Evolutionary conservation across 2,888 invertebrate species (phyloP).

Genomic region (Perdita meconis): DNA sequence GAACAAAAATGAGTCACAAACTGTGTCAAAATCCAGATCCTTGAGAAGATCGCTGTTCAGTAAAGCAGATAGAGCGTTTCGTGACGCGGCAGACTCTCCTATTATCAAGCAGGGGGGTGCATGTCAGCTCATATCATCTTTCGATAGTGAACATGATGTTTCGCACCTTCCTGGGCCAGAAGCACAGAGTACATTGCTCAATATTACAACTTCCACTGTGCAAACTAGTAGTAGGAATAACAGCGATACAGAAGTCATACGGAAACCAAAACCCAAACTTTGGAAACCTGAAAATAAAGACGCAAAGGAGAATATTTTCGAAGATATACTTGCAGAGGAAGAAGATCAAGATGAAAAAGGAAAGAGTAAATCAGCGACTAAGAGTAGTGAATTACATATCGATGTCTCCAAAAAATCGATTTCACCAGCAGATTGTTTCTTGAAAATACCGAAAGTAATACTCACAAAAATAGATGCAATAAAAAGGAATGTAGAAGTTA

Average conservation of each 20-base stretch:
- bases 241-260: neutral
- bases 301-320: constrained; percentile 20
- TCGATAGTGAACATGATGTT: neutral
- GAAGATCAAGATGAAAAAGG: neutral
- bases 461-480: neutral
- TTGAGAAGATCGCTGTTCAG: neutral
- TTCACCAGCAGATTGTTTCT: too few species aligned
- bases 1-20: neutral
- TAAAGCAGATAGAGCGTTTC: neutral
- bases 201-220: neutral
- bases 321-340: neutral
- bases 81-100: neutral
- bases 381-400: neutral
- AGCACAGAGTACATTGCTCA: constrained; percentile 30
- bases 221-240: neutral
- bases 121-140: neutral
- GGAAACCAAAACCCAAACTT: constrained; percentile 28
- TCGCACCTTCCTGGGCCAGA: constrained; percentile 9
- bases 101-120: neutral
- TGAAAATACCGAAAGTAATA: too few species aligned
- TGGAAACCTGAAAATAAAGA: neutral
- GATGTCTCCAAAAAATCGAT: neutral
- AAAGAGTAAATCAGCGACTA: neutral
- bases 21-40: neutral
- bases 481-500: neutral